Evolutionary conservation across 2,888 invertebrate genomes (phyloP), one percentile per base, ranked within the genome.

Genomic region (Microctonus aethiopoides): DNA sequence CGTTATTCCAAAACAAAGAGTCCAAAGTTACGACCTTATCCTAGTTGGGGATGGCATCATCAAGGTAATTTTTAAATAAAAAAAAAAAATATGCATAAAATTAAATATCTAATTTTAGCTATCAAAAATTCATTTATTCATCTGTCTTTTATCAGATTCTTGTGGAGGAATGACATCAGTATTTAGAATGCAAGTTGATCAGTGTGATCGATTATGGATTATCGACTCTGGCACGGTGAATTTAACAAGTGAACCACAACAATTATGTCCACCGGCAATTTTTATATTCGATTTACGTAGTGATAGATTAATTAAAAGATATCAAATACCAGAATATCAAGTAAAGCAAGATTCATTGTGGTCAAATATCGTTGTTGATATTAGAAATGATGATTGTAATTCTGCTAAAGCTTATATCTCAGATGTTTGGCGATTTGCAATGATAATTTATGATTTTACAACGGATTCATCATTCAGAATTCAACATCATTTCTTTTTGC

Each of bases 151-250:
- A 81, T 56, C 76, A 88, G 89, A 81, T 56, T 88, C 91, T 68
- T 95, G 95, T 79, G 88, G 89, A 1, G 91, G 92, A 41, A 84
- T 95, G 41, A 92, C 92, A 0, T 95, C 94, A 1, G 94, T 94
- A 0, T 95, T 94, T 80, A 89, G 95, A 26, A 88, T 94, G 57
- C 90, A 90, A 77, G 91, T 92, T 0, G 95, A 95, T 83, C 87
- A 89, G 0, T 95, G 95, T 76, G 91, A 92, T 60, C 89, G 94
- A 46, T 87, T 95, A 4, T 95, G 95, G 95, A 90, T 94, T 0
- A 87, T 95, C 70, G 95, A 95, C 84, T 93, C 94, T 0, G 95
- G 95, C 0, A 91, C 93, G 80, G 90, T 92, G 3, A 90, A 94
- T 78, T 77, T 87, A 1, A 91, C 91, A 16, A 89, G 90, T n/a